Evolutionary conservation across 2,888 invertebrate species (phyloP).

Genomic region (Notodonta ziczac): DNA sequence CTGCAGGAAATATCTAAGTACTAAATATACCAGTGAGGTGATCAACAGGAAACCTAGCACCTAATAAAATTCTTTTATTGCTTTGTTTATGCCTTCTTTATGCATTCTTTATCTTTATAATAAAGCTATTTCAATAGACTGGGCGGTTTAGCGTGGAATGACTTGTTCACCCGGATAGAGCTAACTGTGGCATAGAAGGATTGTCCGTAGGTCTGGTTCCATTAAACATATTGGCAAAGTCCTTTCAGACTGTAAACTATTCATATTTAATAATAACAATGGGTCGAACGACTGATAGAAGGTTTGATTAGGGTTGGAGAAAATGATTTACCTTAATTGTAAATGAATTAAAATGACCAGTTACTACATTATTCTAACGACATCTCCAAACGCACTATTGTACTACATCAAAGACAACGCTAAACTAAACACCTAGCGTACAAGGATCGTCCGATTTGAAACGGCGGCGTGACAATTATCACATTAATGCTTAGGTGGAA

Average conservation of each 20-base stretch:
- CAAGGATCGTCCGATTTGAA: slow-evolving; percentile 16
- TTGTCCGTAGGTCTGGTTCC: no score
- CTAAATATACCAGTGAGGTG: background rate
- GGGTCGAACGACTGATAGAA: no score
- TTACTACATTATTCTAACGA: no score
- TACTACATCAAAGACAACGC: no score
- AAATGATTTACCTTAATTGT: no score
- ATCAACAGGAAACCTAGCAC: background rate
- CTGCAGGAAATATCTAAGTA: slow-evolving; percentile 1
- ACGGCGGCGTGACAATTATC: slow-evolving; percentile 29
- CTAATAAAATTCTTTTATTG: slow-evolving; percentile 1
- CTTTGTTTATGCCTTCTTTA: background rate
- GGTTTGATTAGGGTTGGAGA: no score
- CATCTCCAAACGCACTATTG: no score
- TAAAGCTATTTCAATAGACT: background rate
- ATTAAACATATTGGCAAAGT: no score
- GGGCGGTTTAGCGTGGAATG: background rate
- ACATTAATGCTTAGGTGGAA: slow-evolving; percentile 31
- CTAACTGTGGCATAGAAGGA: no score
- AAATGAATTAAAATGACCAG: no score
- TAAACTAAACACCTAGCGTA: background rate
- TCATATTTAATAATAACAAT: no score
- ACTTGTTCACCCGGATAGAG: background rate
- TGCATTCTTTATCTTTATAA: background rate
- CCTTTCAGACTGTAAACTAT: no score